A percentile compares a stretch with the other conserved stretches of the same genome.
phyloP scores from a whole-genome alignment of 2,113 vertebrate species.

The Bambusicola thoracicus region DNA sequence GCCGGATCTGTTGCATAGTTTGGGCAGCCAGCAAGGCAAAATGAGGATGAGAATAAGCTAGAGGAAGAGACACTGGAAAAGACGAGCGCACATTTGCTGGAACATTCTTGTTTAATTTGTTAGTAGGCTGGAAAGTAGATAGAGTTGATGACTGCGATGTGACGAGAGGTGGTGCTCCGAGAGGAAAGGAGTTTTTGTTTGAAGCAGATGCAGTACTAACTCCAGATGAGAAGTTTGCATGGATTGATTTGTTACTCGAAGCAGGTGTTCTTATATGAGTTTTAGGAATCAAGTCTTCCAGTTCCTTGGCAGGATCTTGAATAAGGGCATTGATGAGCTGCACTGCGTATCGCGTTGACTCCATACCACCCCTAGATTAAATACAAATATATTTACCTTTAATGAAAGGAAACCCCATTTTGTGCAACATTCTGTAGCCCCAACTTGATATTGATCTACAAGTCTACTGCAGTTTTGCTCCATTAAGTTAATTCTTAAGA shows the following conservation, averaged over 20 bases:
- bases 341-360: conserved; percentile 96
- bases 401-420: background rate
- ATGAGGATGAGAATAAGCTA: conserved; percentile 96
- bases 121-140: conserved; percentile 87
- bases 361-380: conserved; percentile 90
- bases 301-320: conserved; percentile 98
- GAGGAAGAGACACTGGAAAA: conserved; percentile 92
- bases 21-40: conserved; percentile 95
- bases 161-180: conserved; percentile 85
- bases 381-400: background rate
- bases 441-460: background rate
- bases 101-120: conserved; percentile 91
- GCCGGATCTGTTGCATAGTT: conserved; percentile 98
- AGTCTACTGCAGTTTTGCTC: background rate
- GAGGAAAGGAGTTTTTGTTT: conserved; percentile 89
- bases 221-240: conserved; percentile 86
- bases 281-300: conserved; percentile 97
- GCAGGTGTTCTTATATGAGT: conserved; percentile 95
- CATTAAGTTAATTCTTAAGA: background rate
- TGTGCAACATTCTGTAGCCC: rapidly evolving
- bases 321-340: conserved; percentile 98
- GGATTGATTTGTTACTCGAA: conserved; percentile 86
- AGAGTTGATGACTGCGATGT: conserved; percentile 89
- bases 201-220: conserved; percentile 85
- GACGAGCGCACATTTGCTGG: conserved; percentile 91